These are phyloP conservation scores for Rhagoletis zephyria DNA, from an alignment of 1,140 invertebrate genomes.

Conservation along the genomic window DNA sequence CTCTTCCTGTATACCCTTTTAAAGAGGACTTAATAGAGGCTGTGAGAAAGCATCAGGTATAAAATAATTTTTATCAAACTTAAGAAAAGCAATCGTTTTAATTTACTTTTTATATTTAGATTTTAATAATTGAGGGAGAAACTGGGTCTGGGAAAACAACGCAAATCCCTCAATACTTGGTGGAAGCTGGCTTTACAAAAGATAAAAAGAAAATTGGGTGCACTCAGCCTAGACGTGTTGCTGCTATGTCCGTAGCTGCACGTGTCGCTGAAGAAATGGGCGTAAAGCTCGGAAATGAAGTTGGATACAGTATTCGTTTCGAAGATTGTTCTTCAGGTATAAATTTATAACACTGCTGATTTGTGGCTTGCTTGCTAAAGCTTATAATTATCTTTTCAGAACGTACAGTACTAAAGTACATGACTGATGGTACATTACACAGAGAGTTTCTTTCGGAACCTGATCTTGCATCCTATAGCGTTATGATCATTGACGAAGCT, in stretches of 20 bases:
- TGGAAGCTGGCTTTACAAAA: conserved; percentile 90
- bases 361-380: neutral
- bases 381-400: conserved; percentile 71
- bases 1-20: conserved; percentile 95
- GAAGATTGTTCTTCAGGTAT: conserved; percentile 94
- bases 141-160: conserved; percentile 99
- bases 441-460: conserved; percentile 98
- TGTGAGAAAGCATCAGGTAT: conserved; percentile 88
- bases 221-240: conserved; percentile 96
- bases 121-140: conserved; percentile 97
- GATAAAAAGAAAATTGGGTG: conserved; percentile 92
- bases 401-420: conserved; percentile 98
- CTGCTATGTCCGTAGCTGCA: conserved; percentile 99
- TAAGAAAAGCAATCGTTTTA: neutral
- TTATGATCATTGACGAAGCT: conserved; percentile 99
- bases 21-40: conserved; percentile 90
- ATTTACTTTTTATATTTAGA: conserved; percentile 64
- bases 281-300: conserved; percentile 97
- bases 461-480: conserved; percentile 93
- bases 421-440: conserved; percentile 99
- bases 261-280: conserved; percentile 99
- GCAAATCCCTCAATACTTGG: conserved; percentile 97
- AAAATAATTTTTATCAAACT: neutral
- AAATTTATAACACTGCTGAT: conserved; percentile 3
- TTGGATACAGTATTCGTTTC: conserved; percentile 98